A percentile compares a stretch with the other conserved stretches of the same genome.
Evolutionary conservation across 2,888 invertebrate species (phyloP).

Genomic region (Ephialtes manifestator): DNA sequence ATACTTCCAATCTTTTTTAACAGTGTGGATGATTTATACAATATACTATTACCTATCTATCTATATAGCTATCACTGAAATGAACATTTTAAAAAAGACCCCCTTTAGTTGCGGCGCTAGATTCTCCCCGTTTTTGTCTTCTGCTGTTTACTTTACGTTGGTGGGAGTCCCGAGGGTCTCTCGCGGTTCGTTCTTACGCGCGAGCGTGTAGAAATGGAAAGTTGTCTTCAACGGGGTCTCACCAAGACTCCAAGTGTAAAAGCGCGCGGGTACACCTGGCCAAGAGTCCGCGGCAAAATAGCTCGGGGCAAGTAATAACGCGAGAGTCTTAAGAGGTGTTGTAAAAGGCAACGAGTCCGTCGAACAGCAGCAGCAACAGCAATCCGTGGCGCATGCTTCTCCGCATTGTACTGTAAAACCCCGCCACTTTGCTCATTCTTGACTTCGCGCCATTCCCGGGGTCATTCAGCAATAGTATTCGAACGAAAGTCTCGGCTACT

Average conservation of each 20-base stretch:
- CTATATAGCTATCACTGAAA: too few species aligned
- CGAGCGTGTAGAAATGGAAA: slow-evolving; percentile 81
- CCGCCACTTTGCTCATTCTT: slow-evolving; percentile 31
- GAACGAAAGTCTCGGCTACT: slow-evolving; percentile 34
- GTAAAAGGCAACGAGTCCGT: slow-evolving; percentile 10
- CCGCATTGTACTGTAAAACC: slow-evolving; percentile 31
- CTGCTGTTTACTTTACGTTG: not conserved
- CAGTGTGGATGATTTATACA: too few species aligned
- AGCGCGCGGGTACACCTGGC: slow-evolving; percentile 57
- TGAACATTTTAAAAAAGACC: too few species aligned
- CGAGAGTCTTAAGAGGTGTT: slow-evolving; percentile 29
- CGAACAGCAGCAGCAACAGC: not conserved
- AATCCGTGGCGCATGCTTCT: slow-evolving; percentile 17
- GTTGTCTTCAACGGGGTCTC: slow-evolving; percentile 76
- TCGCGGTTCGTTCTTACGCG: slow-evolving; percentile 64
- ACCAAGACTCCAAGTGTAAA: slow-evolving; percentile 43
- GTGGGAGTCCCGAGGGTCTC: slow-evolving; percentile 63
- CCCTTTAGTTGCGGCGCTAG: slow-evolving; percentile 7
- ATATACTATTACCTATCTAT: too few species aligned
- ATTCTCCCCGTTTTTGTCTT: slow-evolving; percentile 41
- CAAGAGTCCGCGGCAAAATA: slow-evolving; percentile 46
- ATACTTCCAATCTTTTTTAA: too few species aligned
- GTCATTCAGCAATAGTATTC: slow-evolving; percentile 31
- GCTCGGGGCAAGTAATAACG: slow-evolving; percentile 33
- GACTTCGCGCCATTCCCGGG: slow-evolving; percentile 19